Evolutionary conservation across 2,113 vertebrate genomes (phyloP).

Genomic region (Neolamprologus variostigma): DNA sequence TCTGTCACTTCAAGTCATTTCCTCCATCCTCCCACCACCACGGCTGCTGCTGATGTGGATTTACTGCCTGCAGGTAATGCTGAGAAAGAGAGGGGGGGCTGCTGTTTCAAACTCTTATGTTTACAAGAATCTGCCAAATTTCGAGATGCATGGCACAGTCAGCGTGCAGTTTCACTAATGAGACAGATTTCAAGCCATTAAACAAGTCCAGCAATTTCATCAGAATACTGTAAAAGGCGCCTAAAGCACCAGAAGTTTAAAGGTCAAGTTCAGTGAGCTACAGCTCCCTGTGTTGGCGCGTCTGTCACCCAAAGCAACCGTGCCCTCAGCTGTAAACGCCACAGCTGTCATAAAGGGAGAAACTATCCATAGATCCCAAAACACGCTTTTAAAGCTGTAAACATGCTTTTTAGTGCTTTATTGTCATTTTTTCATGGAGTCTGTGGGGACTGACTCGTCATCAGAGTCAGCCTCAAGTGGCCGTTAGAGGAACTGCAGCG

Average conservation of each 20-base stretch:
- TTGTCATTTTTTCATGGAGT: neutral
- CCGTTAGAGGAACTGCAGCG: neutral
- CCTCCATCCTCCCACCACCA: neutral
- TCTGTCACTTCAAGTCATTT: neutral
- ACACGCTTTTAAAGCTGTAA: neutral
- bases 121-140: neutral
- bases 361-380: neutral
- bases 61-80: neutral
- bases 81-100: neutral
- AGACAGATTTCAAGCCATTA: neutral
- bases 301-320: neutral
- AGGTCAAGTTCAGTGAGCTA: neutral
- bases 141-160: neutral
- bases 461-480: neutral
- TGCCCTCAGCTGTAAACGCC: neutral
- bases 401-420: neutral
- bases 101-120: neutral
- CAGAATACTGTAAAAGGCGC: neutral
- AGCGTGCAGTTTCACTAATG: neutral
- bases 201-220: neutral
- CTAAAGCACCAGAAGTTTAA: neutral
- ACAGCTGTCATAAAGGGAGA: rapidly evolving
- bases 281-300: neutral
- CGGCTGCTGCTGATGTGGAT: neutral
- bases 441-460: neutral